Percentiles rank a stretch among this genome's conserved stretches.
These are phyloP conservation scores for Muraenolepis orangiensis DNA, from an alignment of 2,797 vertebrate species.

Conservation along the genomic window DNA sequence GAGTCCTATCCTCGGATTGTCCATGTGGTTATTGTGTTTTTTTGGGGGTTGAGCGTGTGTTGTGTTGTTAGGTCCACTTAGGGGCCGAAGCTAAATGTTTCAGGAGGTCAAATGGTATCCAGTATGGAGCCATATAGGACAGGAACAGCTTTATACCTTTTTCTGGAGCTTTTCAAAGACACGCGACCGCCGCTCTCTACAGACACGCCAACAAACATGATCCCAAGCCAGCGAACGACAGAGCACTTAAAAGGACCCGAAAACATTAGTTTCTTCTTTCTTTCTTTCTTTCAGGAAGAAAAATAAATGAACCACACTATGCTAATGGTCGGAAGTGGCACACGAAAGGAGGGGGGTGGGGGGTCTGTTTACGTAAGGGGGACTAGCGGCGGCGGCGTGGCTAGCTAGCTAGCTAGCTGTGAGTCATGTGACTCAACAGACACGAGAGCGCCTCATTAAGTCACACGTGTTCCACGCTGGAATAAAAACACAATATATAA, in stretches of 20 bases:
- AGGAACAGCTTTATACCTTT: neutral
- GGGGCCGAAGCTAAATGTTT: neutral
- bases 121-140: neutral
- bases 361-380: neutral
- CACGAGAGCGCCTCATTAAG: neutral
- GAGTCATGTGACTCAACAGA: neutral
- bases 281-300: neutral
- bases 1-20: too few species aligned
- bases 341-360: neutral
- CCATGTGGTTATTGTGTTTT: too few species aligned
- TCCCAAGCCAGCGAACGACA: neutral
- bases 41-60: too few species aligned
- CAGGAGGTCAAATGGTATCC: neutral
- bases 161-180: neutral
- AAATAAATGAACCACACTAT: neutral
- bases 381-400: neutral
- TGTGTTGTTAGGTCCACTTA: too few species aligned
- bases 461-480: conserved; percentile 33
- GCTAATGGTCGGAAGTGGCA: neutral
- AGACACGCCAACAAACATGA: neutral
- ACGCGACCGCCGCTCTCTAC: neutral
- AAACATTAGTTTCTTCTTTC: too few species aligned
- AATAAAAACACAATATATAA: conserved; percentile 23
- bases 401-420: neutral
- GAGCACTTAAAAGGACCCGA: neutral